phyloP scores from a whole-genome alignment of 1,140 invertebrate genomes.

The Drepana arcuata region DNA sequence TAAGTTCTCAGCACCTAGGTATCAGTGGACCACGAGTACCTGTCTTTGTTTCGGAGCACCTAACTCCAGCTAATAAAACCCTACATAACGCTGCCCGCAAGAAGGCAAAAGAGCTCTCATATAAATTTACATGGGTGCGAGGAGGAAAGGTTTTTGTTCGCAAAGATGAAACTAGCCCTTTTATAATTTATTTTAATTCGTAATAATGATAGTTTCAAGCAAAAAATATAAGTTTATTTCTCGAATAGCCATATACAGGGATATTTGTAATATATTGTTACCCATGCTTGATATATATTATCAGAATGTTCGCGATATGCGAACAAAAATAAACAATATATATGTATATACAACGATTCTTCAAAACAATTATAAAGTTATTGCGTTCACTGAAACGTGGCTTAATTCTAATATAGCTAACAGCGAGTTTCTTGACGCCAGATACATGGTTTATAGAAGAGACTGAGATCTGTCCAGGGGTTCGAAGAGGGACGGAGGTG shows the following conservation, averaged over 20 bases:
- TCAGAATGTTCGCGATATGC: conserved; percentile 13
- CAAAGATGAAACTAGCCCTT: conserved; percentile 10
- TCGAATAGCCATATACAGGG: too few relatives aligned
- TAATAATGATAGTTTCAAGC: too few relatives aligned
- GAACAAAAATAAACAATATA: too few relatives aligned
- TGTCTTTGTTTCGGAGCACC: conserved; percentile 15
- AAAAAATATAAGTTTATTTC: too few relatives aligned
- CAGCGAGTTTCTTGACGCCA: conserved; percentile 12
- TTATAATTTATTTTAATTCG: too few relatives aligned
- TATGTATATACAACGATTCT: conserved; percentile 12
- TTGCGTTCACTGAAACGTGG: conserved; percentile 21
- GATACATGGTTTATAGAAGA: conserved; percentile 19
- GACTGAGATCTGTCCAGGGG: conserved; percentile 7
- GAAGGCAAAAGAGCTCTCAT: conserved; percentile 11
- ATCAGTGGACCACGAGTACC: conserved; percentile 4
- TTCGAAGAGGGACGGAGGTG: conserved; percentile 20
- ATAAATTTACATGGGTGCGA: conserved; percentile 20
- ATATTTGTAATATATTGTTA: too few relatives aligned
- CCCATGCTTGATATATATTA: conserved; percentile 20
- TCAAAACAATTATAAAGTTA: conserved; percentile 13
- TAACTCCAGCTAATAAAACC: conserved; percentile 11
- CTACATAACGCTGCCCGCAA: conserved; percentile 15
- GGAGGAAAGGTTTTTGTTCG: conserved; percentile 16
- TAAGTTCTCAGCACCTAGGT: conserved; percentile 12
- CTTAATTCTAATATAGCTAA: conserved; percentile 12